Evolutionary conservation across 2,888 invertebrate genomes (phyloP), one percentile per base, ranked within the genome.

Genomic region (Hemicrepidius hirtus): DNA sequence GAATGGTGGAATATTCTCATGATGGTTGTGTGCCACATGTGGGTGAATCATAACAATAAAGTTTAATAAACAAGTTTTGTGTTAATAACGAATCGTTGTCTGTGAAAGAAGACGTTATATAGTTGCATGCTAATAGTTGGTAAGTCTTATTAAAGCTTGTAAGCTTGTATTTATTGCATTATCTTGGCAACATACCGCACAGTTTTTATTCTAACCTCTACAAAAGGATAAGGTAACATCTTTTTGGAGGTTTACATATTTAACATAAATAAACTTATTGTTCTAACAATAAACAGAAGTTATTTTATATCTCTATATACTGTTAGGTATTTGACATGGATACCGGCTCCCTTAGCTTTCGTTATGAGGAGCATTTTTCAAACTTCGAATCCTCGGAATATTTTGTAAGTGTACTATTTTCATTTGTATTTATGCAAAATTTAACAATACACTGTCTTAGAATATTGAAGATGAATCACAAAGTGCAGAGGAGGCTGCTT

Each of bases 341-440:
- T 84, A 85, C 88, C 74, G 87, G 87, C 79, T 87, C 87, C 78
- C 80, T 87, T 74, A 87, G 86, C 82, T 87, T 87, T 78, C 85
- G 87, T 75, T 87, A 88, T 83, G 88, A 85, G 80, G 87, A 88
- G 83, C 87, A 87, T 75, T 89, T 88, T 82, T 83, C 86, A 62
- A 80, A 80, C 12, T 75, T 80, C 46, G 76, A 76, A 10, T 75
- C 78, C 32, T 75, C 77, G 12, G 77, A 77, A 73, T 79, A 77
- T 63, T 63, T 78, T 65, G 79, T 79, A 76, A 70, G 73, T 24
- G 24, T 73, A 28, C 53, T 63, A 50, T 77, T 21, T 1, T 21
- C 5, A 12, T 32, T 7, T 3, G n/a, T n/a, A 3, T 1, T 16
- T 18, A 13, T 10, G 13, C 3, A 4, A 20, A 24, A 20, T 20